Evolutionary conservation across 2,888 invertebrate species (phyloP).

Genomic region (Liposcelis brunnea): DNA sequence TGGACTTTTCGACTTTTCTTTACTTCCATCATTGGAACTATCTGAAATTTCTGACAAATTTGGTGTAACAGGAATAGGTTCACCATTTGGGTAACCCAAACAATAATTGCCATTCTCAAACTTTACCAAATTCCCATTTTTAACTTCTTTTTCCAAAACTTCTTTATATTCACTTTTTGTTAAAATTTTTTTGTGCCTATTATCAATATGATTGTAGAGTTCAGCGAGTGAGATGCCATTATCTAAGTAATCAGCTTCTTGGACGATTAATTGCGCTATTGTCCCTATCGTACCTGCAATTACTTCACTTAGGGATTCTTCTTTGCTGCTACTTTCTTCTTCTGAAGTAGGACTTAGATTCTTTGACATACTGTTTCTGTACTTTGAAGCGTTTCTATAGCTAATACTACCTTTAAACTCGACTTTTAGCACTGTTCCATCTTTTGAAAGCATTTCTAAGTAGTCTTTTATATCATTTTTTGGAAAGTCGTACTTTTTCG

Average conservation of each 20-base stretch:
- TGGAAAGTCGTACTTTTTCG: constrained; percentile 53
- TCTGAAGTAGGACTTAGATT: too few relatives aligned
- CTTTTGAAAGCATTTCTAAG: constrained; percentile 55
- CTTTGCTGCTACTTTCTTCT: too few relatives aligned
- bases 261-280: constrained; percentile 50
- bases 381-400: constrained; percentile 66
- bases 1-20: too few relatives aligned
- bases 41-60: neutral
- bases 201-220: constrained; percentile 43
- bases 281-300: constrained; percentile 37
- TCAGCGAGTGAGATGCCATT: constrained; percentile 52
- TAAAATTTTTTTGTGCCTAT: constrained; percentile 44
- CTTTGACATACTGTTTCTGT: too few relatives aligned
- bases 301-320: constrained; percentile 22
- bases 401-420: constrained; percentile 75
- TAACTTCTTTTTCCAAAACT: constrained; percentile 50
- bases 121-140: constrained; percentile 46
- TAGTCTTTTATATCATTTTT: constrained; percentile 50
- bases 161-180: constrained; percentile 42
- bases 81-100: constrained; percentile 34
- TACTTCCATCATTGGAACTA: too few relatives aligned
- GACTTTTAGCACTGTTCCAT: constrained; percentile 60
- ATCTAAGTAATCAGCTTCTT: constrained; percentile 52
- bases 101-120: constrained; percentile 50
- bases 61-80: constrained; percentile 3